phyloP scores from a whole-genome alignment of 64 coral and sea anemone genomes.

The Orbicella faveolata region DNA sequence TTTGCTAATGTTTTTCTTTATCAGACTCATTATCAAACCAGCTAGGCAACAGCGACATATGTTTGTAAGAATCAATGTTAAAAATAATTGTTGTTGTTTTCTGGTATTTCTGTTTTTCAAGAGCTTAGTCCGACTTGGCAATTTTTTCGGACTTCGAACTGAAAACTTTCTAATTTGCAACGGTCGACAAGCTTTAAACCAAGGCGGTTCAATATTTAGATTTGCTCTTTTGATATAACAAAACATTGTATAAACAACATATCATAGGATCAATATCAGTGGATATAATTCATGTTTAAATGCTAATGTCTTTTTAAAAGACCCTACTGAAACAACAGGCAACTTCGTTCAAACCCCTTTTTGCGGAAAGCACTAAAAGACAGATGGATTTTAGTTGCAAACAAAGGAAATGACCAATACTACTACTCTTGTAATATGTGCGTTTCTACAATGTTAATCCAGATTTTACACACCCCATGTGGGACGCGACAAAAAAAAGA shows the following conservation, averaged over 20 bases:
- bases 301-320: neutral
- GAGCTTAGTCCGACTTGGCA: neutral
- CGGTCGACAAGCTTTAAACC: neutral
- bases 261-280: neutral
- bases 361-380: neutral
- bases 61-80: neutral
- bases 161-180: neutral
- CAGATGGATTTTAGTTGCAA: constrained; percentile 5
- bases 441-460: neutral
- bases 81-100: neutral
- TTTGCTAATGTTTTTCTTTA: constrained; percentile 4
- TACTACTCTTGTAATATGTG: too few species aligned
- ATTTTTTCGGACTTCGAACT: neutral
- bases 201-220: neutral
- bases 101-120: neutral
- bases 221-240: neutral
- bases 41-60: neutral
- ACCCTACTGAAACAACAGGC: neutral
- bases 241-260: constrained; percentile 11
- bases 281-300: neutral
- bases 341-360: neutral
- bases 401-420: neutral
- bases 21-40: neutral
- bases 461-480: neutral
- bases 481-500: neutral